Percentiles rank a stretch among this genome's conserved stretches.
Conservation (phyloP, 2,797 vertebrate genomes). For the Girardinus metallicus region DNA sequence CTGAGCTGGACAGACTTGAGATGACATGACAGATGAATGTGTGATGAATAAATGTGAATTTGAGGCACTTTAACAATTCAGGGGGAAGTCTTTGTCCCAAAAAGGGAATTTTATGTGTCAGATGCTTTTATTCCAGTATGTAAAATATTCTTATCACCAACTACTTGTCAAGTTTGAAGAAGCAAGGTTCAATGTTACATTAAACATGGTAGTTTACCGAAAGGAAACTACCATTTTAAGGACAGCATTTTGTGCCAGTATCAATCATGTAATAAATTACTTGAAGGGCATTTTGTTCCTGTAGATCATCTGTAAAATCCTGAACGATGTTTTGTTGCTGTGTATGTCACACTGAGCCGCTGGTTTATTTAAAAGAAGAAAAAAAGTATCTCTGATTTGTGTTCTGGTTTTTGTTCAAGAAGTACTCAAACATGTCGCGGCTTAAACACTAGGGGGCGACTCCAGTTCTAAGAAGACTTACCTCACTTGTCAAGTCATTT, state of each 20-base stretch:
- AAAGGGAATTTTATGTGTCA: slow-evolving; percentile 9
- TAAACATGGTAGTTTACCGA: slow-evolving; percentile 10
- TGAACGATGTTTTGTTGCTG: slow-evolving; percentile 20
- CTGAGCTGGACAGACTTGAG: slow-evolving; percentile 19
- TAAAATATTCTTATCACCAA: slow-evolving; percentile 5
- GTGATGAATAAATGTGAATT: slow-evolving; percentile 31
- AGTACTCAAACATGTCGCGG: accelerated
- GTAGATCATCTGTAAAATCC: slow-evolving; percentile 2
- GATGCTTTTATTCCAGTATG: slow-evolving; percentile 4
- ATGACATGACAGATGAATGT: slow-evolving; percentile 9
- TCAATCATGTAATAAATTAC: slow-evolving; percentile 10
- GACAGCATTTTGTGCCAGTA: slow-evolving; percentile 49
- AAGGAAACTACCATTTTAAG: slow-evolving; percentile 5
- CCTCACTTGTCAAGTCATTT: not conserved
- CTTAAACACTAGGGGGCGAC: slow-evolving; percentile 60
- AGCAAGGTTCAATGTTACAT: not conserved
- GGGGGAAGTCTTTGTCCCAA: slow-evolving; percentile 9
- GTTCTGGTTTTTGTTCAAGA: slow-evolving; percentile 8
- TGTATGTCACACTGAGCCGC: slow-evolving; percentile 22
- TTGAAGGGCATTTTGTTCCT: slow-evolving; percentile 33
- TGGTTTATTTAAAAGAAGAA: slow-evolving; percentile 16
- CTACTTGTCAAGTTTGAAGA: not conserved
- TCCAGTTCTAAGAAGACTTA: not conserved
- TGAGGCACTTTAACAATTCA: not conserved
- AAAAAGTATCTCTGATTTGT: not conserved